Conservation (phyloP, 2,797 vertebrate genomes). For the Lerista edwardsae region DNA sequence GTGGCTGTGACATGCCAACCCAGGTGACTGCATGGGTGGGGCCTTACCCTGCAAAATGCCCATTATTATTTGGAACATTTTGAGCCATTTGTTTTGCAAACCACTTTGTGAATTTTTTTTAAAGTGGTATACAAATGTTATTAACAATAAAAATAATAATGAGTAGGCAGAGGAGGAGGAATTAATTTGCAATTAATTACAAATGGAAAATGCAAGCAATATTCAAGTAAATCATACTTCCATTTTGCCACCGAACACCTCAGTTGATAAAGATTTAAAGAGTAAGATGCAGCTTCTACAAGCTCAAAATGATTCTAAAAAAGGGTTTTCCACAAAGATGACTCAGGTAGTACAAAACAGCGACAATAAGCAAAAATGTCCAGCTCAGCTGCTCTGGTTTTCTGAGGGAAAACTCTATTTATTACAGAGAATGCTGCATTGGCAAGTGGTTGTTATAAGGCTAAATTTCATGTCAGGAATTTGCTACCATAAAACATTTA, state of each 20-base stretch:
- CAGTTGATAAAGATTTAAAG: not conserved
- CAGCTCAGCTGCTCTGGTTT: not conserved
- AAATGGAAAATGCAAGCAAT: not conserved
- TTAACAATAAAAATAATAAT: no score
- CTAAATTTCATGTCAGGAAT: constrained; percentile 22
- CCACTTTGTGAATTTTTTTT: no score
- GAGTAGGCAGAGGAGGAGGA: no score
- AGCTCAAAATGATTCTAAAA: constrained; percentile 1
- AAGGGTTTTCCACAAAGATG: not conserved
- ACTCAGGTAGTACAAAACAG: constrained; percentile 5
- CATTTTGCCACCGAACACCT: not conserved
- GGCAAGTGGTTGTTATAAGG: constrained; percentile 8
- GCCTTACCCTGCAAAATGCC: no score
- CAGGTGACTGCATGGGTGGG: no score
- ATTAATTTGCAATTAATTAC: not conserved
- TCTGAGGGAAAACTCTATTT: not conserved
- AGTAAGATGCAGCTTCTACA: not conserved
- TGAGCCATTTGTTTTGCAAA: no score
- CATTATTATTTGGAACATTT: no score
- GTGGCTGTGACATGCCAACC: no score
- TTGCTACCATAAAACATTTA: not conserved
- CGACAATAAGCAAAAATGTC: not conserved
- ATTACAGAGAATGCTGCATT: not conserved
- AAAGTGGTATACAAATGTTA: no score
- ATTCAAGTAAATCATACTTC: not conserved